Evolutionary conservation across 2,888 invertebrate genomes (phyloP).

Genomic region (Athalia circularis): DNA sequence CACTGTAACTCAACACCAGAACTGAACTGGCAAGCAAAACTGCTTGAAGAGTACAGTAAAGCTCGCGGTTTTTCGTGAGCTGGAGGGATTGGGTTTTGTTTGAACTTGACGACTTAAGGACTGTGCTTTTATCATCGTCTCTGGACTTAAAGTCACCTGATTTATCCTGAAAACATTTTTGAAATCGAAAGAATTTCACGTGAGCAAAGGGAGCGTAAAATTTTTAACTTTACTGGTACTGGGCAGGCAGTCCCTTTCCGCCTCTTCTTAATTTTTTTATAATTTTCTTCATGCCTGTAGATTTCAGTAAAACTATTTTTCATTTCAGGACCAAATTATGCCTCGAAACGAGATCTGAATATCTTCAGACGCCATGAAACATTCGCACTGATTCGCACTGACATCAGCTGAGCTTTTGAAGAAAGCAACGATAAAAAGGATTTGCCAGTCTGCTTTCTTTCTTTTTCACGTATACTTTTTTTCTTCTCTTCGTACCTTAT

Average conservation of each 20-base stretch:
- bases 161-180: slow-evolving; percentile 15
- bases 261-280: slow-evolving; percentile 50
- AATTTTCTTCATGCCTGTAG: slow-evolving; percentile 48
- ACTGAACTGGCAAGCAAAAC: slow-evolving; percentile 56
- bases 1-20: slow-evolving; percentile 59
- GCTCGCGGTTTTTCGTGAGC: slow-evolving; percentile 52
- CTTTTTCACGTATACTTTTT: neutral
- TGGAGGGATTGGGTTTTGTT: slow-evolving; percentile 36
- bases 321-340: slow-evolving; percentile 47
- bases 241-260: slow-evolving; percentile 40
- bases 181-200: neutral
- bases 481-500: neutral
- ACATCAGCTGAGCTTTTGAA: neutral
- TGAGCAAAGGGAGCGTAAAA: too few species aligned
- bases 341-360: neutral
- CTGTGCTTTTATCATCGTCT: slow-evolving; percentile 28
- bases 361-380: neutral
- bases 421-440: neutral
- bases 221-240: slow-evolving; percentile 10
- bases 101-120: slow-evolving; percentile 47
- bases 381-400: too few species aligned
- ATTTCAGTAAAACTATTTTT: slow-evolving; percentile 47
- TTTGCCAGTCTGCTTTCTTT: neutral
- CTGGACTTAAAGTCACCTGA: slow-evolving; percentile 1
- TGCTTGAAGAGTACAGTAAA: slow-evolving; percentile 57